A percentile compares a stretch with the other conserved stretches of the same genome.
Evolutionary conservation across 2,113 vertebrate species (phyloP).

Genomic region (Cinclus cinclus): DNA sequence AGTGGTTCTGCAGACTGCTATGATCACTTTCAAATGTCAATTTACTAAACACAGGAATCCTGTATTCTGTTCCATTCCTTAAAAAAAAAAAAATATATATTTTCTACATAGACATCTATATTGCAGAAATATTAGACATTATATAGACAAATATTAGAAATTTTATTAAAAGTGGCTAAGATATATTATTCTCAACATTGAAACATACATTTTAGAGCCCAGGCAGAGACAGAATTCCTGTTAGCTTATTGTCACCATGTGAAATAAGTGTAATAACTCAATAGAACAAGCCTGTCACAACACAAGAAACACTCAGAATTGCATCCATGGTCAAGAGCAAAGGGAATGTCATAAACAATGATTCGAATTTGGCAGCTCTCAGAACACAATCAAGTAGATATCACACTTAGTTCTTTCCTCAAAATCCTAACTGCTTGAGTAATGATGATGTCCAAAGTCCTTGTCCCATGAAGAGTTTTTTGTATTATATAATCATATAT

Average conservation of each 20-base stretch:
- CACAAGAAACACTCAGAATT: neutral
- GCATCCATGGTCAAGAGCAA: neutral
- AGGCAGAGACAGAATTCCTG: neutral
- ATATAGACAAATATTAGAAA: too few relatives aligned
- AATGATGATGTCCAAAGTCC: neutral
- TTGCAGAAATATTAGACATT: neutral
- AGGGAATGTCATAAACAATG: neutral
- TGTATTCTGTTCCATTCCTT: neutral
- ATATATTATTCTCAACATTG: neutral
- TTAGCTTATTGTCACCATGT: neutral
- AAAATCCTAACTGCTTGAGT: neutral
- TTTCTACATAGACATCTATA: neutral
- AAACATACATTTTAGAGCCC: neutral
- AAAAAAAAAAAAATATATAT: neutral
- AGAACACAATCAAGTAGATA: neutral
- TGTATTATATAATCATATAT: too few relatives aligned
- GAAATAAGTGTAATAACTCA: neutral
- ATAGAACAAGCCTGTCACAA: neutral
- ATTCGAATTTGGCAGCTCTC: neutral
- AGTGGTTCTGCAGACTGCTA: neutral
- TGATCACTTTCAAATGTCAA: accelerated
- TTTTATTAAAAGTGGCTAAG: neutral
- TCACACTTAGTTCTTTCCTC: neutral
- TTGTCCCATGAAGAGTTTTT: neutral
- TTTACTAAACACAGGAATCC: neutral